Evolutionary conservation across 2,113 vertebrate species (phyloP), one percentile per base, ranked within the genome.

Genomic region (Microtus ochrogaster): DNA sequence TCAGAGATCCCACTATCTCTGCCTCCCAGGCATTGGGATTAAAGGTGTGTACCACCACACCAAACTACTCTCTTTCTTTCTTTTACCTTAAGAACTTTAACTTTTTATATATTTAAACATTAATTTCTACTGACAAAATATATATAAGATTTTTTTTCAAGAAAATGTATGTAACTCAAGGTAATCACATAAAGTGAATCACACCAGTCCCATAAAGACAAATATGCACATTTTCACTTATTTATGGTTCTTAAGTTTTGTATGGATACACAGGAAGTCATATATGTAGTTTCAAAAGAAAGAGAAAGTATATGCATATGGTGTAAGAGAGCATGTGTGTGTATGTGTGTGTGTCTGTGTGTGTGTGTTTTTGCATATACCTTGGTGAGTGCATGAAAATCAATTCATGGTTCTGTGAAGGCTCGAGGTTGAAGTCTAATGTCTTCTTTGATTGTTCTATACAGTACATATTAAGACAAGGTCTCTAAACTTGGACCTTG

Each of bases 121-220:
- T n/a, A 82, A 82, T 93, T 92, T 13, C 28, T 89, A 82, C 13
- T 72, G 30, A 82, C 63, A 11, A 77, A 82, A 95, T 21, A 74
- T 22, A 10, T 82, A 26, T 41, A 81, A 83, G 66, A 12, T 22
- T 47, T 21, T 49, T 49, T 47, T 86, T 86, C 17, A 47, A 21
- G 28, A 22, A 86, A 86, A 66, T 49, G 30, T 33, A 22, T 68
- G 10, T 16, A 68, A 66, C 16, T 68, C 10, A 12, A 47, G 1
- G 22, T 49, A 36, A 66, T 68, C 2, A 41, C 44, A 65, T 84
- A 30, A 84, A 9, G 3, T 44, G 3, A 65, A 33, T 47, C 22
- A 13, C 17, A 8, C 13, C 8, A 24, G 41, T 47, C 63, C 47
- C 30, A 68, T 28, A 49, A 86, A 49, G 30, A 49, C 30, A 86